Base-by-base conservation (phyloP, 1,140 invertebrate genomes). In the Eueides isabella region DNA sequence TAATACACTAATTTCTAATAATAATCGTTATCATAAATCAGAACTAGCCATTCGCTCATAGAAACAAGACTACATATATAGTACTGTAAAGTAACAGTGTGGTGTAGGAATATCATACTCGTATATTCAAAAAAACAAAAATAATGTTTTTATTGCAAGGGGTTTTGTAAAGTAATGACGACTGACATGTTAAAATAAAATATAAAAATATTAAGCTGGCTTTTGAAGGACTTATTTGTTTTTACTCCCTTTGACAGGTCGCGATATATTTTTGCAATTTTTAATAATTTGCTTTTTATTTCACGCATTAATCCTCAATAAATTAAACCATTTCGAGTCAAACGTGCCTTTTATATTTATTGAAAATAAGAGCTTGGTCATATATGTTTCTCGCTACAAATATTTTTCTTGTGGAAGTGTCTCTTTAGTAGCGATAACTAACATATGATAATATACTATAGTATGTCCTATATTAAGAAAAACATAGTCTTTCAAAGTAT, bases 161-260 rank as follows among this genome's bases (percentile, higher is more conserved):
- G 48, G 61, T 28, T 31, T 63, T 63, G 28, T 29, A n/a, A 63
- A 31, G 14, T 63, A 63, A 63, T 63, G 61, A 63, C 61, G 61
- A 63, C 14, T 63, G 61, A 63, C 61, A 63, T 63, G 30, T 63
- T 55, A 55, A 55, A 55, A 55, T 55, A 55, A 55, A 55, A 55
- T 55, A 55, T 55, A 55, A 55, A 55, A 55, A 55, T 9, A 55
- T 55, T 55, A 55, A 55, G 48, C 48, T 55, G 48, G 48, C 48
- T 55, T 55, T 55, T 23, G 48, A 55, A 55, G 48, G 48, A n/a
- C 23, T 55, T 55, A 55, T 55, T 55, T 63, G 61, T 63, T 63
- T 63, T 31, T 29, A 30, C 61, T 31, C 61, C 26, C 61, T 63
- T 63, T 63, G 61, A 31, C 61, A 63, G 61, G 28, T 30, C 61